Evolutionary conservation across 2,113 vertebrate genomes (phyloP).

Genomic region (Typhlomys cinereus): DNA sequence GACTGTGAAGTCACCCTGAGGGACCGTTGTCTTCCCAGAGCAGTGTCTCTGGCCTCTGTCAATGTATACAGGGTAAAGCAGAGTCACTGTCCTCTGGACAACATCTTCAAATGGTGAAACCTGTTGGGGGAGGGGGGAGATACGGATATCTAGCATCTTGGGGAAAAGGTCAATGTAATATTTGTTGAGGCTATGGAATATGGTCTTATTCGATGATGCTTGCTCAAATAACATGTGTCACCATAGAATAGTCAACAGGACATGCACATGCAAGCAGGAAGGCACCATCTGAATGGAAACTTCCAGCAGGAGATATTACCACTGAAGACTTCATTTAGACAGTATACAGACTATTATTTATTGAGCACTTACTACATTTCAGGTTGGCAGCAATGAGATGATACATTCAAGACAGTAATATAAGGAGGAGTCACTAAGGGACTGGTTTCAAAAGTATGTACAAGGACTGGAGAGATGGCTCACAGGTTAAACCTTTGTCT

Average conservation of each 20-base stretch:
- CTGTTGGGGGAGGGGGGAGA: not conserved
- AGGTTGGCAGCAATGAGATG: not conserved
- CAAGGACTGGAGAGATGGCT: no score
- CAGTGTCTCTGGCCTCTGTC: not conserved
- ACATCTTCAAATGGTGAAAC: not conserved
- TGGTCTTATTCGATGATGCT: not conserved
- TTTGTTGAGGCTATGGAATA: not conserved
- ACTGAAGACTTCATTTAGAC: not conserved
- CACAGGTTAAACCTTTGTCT: no score
- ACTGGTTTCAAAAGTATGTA: not conserved
- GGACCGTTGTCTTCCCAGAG: not conserved
- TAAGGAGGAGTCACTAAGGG: not conserved
- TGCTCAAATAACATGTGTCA: slow-evolving; percentile 26
- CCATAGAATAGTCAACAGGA: not conserved
- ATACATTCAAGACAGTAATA: slow-evolving; percentile 2
- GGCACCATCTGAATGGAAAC: not conserved
- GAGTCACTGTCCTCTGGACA: not conserved
- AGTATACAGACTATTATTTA: not conserved
- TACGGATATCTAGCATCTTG: slow-evolving; percentile 18
- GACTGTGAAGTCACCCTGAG: not conserved
- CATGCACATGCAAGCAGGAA: not conserved
- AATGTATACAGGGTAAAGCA: slow-evolving; percentile 11
- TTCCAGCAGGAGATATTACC: not conserved
- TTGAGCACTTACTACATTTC: not conserved
- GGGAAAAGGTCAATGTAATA: not conserved